These are phyloP conservation scores for Drosophila kanapiae DNA, from an alignment of 1,140 invertebrate genomes.

Conservation along the genomic window DNA sequence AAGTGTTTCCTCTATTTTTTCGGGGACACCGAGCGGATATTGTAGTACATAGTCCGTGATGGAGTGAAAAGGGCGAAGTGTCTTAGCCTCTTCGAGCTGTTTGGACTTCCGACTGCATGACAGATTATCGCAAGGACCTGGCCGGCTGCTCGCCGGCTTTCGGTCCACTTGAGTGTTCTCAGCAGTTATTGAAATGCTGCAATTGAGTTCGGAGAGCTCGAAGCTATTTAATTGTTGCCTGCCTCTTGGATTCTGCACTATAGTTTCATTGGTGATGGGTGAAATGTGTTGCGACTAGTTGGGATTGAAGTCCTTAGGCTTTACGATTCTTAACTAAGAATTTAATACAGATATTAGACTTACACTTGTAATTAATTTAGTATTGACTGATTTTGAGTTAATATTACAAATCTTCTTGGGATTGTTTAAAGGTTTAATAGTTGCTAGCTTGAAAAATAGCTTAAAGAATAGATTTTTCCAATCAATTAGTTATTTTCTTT, in stretches of 20 bases:
- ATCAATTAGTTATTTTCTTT: neutral
- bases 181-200: constrained; percentile 78
- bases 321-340: neutral
- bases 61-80: constrained; percentile 7
- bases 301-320: neutral
- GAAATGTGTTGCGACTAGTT: neutral
- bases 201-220: constrained; percentile 70
- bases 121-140: constrained; percentile 56
- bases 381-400: neutral
- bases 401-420: neutral
- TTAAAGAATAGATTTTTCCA: neutral
- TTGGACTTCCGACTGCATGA: constrained; percentile 33
- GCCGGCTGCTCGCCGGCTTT: neutral
- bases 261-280: constrained; percentile 16
- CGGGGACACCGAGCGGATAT: constrained; percentile 18
- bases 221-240: constrained; percentile 78
- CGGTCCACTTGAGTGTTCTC: constrained; percentile 64
- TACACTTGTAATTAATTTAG: neutral
- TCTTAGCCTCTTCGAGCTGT: neutral
- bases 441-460: neutral
- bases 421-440: neutral
- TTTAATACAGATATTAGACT: neutral
- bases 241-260: neutral
- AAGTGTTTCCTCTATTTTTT: constrained; percentile 11
- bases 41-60: constrained; percentile 13